A percentile compares a stretch with the other conserved stretches of the same genome.
phyloP scores from a whole-genome alignment of 2,113 vertebrate species.

The western clawed frog (Xenopus tropicalis) region UCB_Xtro_10.0 CM004446.2:101425001-101425500 shows the following conservation, averaged over 20 bases:
- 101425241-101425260: constrained; percentile 60
- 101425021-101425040: too few relatives aligned
- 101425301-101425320: constrained; percentile 74
- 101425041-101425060: too few relatives aligned
- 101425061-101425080: too few relatives aligned
- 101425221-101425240: constrained; percentile 74
- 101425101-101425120: too few relatives aligned
- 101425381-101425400: neutral
- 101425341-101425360: neutral
- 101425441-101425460: constrained; percentile 74
- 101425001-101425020: too few relatives aligned
- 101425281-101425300: constrained; percentile 80
- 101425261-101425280: constrained; percentile 78
- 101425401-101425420: neutral
- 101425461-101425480: constrained; percentile 77
- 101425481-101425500: constrained; percentile 81
- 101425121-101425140: too few relatives aligned
- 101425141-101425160: neutral
- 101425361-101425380: neutral
- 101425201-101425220: neutral
- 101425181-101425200: neutral
- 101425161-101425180: too few relatives aligned
- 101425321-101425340: constrained; percentile 74
- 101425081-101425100: too few relatives aligned
- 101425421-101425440: constrained; percentile 64